Conservation (phyloP, 2,888 invertebrate genomes). For the Mythimna ferrago region DNA sequence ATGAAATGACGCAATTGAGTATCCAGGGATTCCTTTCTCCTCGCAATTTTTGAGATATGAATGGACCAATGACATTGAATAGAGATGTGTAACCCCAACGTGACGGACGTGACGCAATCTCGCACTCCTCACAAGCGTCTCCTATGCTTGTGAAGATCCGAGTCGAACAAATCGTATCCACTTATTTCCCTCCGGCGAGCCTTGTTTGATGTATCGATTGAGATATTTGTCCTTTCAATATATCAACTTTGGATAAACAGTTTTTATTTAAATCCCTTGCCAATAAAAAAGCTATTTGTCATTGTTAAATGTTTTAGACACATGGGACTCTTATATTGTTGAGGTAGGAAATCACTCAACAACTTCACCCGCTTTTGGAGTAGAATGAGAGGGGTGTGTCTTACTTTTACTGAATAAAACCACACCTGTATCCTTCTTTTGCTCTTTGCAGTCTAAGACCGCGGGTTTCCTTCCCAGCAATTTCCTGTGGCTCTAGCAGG, state of each 20-base stretch:
- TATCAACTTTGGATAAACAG: constrained; percentile 8
- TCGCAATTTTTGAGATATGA: constrained; percentile 11
- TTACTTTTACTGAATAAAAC: too few relatives aligned
- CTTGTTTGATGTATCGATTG: constrained; percentile 36
- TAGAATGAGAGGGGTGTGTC: too few relatives aligned
- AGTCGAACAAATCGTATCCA: constrained; percentile 25
- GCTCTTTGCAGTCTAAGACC: too few relatives aligned
- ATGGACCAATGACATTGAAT: constrained; percentile 7
- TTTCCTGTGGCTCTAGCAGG: too few relatives aligned
- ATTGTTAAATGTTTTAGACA: constrained; percentile 11
- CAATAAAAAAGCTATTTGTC: constrained; percentile 11
- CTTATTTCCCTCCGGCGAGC: constrained; percentile 31
- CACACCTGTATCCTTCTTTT: too few relatives aligned
- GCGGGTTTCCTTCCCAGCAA: too few relatives aligned
- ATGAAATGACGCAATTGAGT: not conserved
- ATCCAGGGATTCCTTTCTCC: not conserved
- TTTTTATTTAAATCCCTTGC: constrained; percentile 2
- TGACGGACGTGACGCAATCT: constrained; percentile 33
- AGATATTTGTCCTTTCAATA: constrained; percentile 28
- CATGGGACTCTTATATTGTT: not conserved
- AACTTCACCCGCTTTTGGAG: too few relatives aligned
- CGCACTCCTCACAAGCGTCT: constrained; percentile 9
- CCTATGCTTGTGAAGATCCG: not conserved
- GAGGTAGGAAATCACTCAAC: too few relatives aligned
- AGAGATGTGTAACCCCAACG: constrained; percentile 28